These are phyloP conservation scores for Andrena chrysosceles DNA, from an alignment of 2,888 invertebrate genomes.

Conservation along the genomic window DNA sequence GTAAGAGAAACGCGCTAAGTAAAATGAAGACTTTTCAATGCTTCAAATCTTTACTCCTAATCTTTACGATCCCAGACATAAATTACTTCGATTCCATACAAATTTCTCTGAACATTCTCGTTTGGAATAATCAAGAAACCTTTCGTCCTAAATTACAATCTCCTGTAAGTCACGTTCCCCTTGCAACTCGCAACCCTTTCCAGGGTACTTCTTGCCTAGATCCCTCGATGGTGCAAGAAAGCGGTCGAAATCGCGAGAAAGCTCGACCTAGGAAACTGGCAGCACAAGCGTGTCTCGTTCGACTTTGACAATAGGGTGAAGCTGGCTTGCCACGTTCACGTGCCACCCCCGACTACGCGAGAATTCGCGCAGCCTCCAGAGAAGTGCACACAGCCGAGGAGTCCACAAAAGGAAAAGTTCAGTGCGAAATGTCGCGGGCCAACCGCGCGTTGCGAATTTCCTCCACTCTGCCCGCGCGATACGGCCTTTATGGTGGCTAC, in stretches of 20 bases:
- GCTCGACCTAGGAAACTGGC: constrained; percentile 12
- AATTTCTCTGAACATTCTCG: background rate
- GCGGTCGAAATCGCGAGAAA: constrained; percentile 13
- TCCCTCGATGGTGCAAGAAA: constrained; percentile 11
- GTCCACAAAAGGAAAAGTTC: constrained; percentile 63
- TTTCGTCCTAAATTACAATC: too few relatives aligned
- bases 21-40: background rate
- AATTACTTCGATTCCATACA: background rate
- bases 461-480: constrained; percentile 32
- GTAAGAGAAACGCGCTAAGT: background rate
- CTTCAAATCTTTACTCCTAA: too few relatives aligned
- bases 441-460: constrained; percentile 57
- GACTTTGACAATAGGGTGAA: background rate
- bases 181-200: background rate
- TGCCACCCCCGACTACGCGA: background rate
- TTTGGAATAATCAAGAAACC: too few relatives aligned
- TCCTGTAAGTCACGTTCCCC: background rate
- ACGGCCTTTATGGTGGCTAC: constrained; percentile 35
- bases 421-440: constrained; percentile 57
- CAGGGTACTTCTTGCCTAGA: constrained; percentile 1
- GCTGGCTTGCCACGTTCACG: constrained; percentile 13
- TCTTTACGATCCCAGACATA: too few relatives aligned
- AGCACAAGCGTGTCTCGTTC: background rate
- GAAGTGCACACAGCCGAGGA: constrained; percentile 4
- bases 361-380: constrained; percentile 5